Conservation (phyloP, 2,888 invertebrate genomes). For the Brenthis ino region DNA sequence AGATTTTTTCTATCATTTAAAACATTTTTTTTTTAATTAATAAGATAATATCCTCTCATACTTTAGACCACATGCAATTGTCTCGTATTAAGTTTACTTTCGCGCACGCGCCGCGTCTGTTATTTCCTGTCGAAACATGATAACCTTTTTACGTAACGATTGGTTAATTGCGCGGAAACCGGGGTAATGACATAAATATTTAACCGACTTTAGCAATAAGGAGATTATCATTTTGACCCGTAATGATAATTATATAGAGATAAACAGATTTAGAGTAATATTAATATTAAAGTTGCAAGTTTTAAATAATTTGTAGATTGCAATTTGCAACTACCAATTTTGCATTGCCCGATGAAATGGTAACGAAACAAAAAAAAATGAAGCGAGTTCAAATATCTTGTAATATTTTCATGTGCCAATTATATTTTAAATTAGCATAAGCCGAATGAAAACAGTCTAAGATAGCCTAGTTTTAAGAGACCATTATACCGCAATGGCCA, state of each 20-base stretch:
- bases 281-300: too few species aligned
- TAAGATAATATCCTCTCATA: constrained; percentile 14
- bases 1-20: neutral
- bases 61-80: constrained; percentile 40
- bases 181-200: constrained; percentile 34
- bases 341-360: too few species aligned
- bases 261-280: too few species aligned
- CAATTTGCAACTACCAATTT: too few species aligned
- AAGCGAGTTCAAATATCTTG: too few species aligned
- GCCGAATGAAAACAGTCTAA: too few species aligned
- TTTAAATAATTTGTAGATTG: too few species aligned
- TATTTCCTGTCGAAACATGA: constrained; percentile 66
- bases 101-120: constrained; percentile 60
- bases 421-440: neutral
- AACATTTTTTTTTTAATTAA: neutral
- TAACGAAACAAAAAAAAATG: too few species aligned
- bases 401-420: too few species aligned
- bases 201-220: constrained; percentile 27
- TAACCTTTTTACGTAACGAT: constrained; percentile 46
- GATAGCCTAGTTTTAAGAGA: too few species aligned
- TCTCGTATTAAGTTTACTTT: constrained; percentile 57
- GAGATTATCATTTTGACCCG: constrained; percentile 16
- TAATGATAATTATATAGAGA: neutral
- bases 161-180: constrained; percentile 45
- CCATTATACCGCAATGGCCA: neutral